These are phyloP conservation scores for Tetranychus piercei DNA, from an alignment of 2,888 invertebrate species.

Conservation along the genomic window DNA sequence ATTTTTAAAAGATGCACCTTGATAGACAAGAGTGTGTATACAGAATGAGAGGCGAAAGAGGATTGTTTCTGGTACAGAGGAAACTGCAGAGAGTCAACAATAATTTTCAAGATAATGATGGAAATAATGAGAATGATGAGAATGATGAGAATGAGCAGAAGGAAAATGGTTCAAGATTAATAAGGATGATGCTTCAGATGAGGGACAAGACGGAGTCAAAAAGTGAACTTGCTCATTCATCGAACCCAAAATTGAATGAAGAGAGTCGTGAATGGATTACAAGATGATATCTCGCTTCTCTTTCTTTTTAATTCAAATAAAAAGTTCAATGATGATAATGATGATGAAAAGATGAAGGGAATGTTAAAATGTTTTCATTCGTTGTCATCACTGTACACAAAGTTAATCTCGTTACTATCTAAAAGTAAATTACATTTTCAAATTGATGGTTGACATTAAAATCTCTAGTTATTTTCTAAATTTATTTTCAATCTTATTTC, in stretches of 20 bases:
- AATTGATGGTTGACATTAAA: neutral
- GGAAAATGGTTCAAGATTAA: neutral
- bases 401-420: neutral
- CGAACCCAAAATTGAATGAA: too few relatives aligned
- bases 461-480: neutral
- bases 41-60: too few relatives aligned
- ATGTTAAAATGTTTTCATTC: too few relatives aligned
- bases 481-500: neutral
- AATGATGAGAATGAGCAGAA: neutral
- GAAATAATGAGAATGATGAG: neutral
- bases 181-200: neutral
- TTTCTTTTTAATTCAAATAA: too few relatives aligned
- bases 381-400: neutral
- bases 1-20: neutral
- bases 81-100: neutral
- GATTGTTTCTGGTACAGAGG: neutral
- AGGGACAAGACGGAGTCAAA: neutral
- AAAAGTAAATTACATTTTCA: constrained; percentile 1
- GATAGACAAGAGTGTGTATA: too few relatives aligned
- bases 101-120: neutral
- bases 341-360: neutral
- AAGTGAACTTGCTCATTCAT: neutral
- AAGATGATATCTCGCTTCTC: too few relatives aligned
- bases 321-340: neutral
- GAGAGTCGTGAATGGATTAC: too few relatives aligned